Percentiles rank a stretch among this genome's conserved stretches.
Evolutionary conservation across 2,797 vertebrate genomes (phyloP).

Genomic region (Heterohyrax brucei): DNA sequence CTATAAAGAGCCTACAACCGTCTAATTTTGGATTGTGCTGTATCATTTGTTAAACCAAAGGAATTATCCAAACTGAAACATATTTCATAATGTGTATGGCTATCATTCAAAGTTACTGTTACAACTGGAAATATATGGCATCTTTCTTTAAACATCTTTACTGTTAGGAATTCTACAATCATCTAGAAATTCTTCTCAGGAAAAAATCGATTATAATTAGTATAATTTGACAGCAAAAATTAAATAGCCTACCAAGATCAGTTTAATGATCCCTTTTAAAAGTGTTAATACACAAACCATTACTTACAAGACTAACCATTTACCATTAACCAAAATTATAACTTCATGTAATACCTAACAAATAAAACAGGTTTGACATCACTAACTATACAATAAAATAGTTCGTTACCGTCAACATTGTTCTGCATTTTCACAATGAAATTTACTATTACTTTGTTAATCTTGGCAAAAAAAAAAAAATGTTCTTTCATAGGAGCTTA

Average conservation of each 20-base stretch:
- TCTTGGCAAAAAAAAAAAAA: constrained; percentile 24
- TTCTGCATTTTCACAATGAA: constrained; percentile 28
- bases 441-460: constrained; percentile 50
- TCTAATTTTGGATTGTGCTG: not conserved
- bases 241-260: constrained; percentile 1
- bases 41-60: constrained; percentile 23
- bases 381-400: not conserved
- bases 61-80: constrained; percentile 47
- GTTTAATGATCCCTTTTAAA: constrained; percentile 53
- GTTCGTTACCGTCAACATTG: not conserved
- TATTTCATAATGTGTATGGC: constrained; percentile 13
- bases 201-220: not conserved
- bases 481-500: constrained; percentile 37
- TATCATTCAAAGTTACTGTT: constrained; percentile 22
- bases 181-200: not conserved
- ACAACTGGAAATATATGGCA: not conserved
- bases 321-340: not conserved
- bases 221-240: not conserved
- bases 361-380: not conserved
- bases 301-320: not conserved
- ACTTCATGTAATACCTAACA: not conserved
- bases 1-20: not conserved
- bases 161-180: constrained; percentile 22
- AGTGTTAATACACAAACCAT: constrained; percentile 28
- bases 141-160: constrained; percentile 36